These are phyloP conservation scores for Gavialis gangeticus DNA, from an alignment of 2,113 vertebrate genomes.

Conservation along the genomic window DNA sequence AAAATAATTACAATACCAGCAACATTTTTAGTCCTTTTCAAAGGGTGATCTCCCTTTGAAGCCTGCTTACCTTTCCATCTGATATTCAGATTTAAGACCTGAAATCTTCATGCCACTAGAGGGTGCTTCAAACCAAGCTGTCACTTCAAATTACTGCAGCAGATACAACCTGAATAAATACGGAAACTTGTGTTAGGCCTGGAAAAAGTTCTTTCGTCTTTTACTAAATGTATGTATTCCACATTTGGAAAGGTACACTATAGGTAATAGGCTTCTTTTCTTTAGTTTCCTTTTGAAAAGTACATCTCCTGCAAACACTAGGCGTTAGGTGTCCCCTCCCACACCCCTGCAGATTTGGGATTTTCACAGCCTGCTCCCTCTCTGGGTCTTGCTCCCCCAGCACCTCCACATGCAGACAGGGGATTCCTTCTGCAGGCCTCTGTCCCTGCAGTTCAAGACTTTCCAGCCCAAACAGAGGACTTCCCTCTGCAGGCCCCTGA, in stretches of 20 bases:
- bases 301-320: too few relatives aligned
- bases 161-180: neutral
- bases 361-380: too few relatives aligned
- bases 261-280: too few relatives aligned
- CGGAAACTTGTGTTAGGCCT: fast-evolving
- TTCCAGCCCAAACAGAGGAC: too few relatives aligned
- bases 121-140: constrained; percentile 64
- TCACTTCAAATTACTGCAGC: neutral
- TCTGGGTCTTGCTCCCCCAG: too few relatives aligned
- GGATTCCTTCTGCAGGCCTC: too few relatives aligned
- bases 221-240: fast-evolving
- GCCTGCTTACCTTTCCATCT: neutral
- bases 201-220: neutral
- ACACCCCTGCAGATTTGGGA: too few relatives aligned
- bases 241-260: neutral
- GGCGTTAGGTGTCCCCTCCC: too few relatives aligned
- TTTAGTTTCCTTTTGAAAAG: too few relatives aligned
- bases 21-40: neutral
- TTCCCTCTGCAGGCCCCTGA: too few relatives aligned
- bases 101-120: constrained; percentile 54
- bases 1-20: neutral
- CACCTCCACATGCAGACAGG: too few relatives aligned
- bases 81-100: neutral
- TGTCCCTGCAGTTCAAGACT: too few relatives aligned
- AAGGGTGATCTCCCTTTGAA: neutral